phyloP scores from a whole-genome alignment of 2,797 vertebrate species.

The Phaenicophaeus curvirostris region DNA sequence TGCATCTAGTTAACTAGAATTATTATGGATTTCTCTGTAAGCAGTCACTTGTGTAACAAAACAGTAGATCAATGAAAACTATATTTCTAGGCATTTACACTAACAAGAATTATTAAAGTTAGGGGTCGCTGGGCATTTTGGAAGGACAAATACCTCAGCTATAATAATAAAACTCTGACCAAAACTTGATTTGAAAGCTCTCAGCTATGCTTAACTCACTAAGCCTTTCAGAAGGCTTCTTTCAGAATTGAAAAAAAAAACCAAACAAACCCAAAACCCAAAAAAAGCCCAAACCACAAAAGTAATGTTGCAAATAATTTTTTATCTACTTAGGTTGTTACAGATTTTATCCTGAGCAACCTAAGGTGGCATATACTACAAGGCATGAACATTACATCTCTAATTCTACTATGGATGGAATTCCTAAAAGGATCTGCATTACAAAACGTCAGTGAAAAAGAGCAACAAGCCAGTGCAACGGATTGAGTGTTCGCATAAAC shows the following conservation, averaged over 20 bases:
- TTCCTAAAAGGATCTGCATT: fast-evolving
- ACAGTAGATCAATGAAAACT: constrained; percentile 30
- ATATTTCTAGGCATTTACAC: constrained; percentile 29
- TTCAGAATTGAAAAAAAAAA: not conserved
- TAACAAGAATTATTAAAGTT: constrained; percentile 3
- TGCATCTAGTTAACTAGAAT: not conserved
- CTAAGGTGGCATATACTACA: not conserved
- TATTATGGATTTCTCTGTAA: constrained; percentile 6
- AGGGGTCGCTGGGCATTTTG: not conserved
- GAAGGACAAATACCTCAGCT: not conserved
- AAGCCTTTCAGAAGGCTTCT: not conserved
- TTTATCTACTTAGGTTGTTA: not conserved
- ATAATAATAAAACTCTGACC: not conserved
- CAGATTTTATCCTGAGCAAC: not conserved
- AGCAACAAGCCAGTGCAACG: not conserved
- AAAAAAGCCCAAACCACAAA: too few relatives aligned
- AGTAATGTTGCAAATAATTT: not conserved
- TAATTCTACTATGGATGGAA: not conserved
- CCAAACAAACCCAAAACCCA: too few relatives aligned
- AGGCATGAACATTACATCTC: not conserved
- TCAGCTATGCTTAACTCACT: not conserved
- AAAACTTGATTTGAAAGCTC: not conserved
- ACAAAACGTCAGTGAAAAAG: fast-evolving
- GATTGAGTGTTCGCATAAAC: not conserved
- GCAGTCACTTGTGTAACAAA: constrained; percentile 31